Conservation (phyloP, 2,113 vertebrate species). For the Rhinolophus sinicus region DNA sequence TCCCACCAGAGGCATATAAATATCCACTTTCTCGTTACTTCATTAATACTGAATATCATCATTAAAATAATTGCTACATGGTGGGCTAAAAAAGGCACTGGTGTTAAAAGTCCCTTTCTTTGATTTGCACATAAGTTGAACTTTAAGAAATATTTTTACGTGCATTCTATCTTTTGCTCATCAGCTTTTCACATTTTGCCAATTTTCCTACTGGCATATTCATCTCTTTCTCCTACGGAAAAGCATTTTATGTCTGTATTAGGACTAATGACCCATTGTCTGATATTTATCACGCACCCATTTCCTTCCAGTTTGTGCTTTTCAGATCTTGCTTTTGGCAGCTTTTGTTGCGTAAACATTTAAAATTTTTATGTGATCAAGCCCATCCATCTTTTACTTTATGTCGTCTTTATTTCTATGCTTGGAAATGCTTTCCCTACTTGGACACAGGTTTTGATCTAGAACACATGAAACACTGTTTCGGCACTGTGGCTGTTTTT, state of each 20-base stretch:
- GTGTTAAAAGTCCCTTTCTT: neutral
- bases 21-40: neutral
- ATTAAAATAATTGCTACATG: neutral
- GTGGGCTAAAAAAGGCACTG: neutral
- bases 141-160: neutral
- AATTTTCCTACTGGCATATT: neutral
- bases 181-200: neutral
- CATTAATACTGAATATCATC: neutral
- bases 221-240: neutral
- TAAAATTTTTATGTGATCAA: conserved; percentile 53
- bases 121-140: neutral
- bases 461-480: conserved; percentile 25
- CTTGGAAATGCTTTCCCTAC: neutral
- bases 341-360: conserved; percentile 64
- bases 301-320: neutral
- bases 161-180: neutral
- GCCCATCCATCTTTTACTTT: conserved; percentile 58
- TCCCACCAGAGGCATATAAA: neutral
- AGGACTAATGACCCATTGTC: neutral
- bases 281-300: neutral
- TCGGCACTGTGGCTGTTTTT: conserved; percentile 38
- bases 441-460: conserved; percentile 29
- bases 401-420: conserved; percentile 29
- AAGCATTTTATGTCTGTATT: neutral
- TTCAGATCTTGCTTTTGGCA: conserved; percentile 58